Base-by-base conservation (phyloP, 2,888 invertebrate species). In the Acrobeloides nanus region DNA sequence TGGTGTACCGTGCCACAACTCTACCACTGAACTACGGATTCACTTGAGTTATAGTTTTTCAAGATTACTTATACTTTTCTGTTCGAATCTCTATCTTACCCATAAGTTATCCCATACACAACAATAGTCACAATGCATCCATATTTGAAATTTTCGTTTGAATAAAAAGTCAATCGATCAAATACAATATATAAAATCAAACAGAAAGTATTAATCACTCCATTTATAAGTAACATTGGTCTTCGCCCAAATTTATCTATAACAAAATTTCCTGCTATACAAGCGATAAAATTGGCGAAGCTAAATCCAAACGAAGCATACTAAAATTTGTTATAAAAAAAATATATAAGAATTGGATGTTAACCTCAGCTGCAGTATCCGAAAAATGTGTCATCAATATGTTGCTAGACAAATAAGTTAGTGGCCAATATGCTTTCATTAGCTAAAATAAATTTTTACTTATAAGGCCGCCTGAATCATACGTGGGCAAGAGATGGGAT, bases 91-190 rank as follows among this genome's bases (percentile, higher is more conserved):
- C n/a, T n/a, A n/a, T n/a, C 47, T 26, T 29, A 60, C 59, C 64
- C 64, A 43, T 64, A 64, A 10, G 62, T 64, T 21, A 58, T 45
- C 3, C 63, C 64, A 45, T 56, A 64, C 6, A 46, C 46, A n/a
- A 64, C 46, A 31, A 64, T 40, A 8, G 63, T 40, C 20, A 34
- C 57, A n/a, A 66, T 46, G 33, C 64, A 61, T 2, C 65, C 65
- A 42, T 62, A 66, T 12, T 51, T 24, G 17, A 59, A 60, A 20
- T 54, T 17, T n/a, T 21, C 8, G n/a, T 29, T 21, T 31, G 33
- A 34, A 20, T 34, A 20, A 5, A 24, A 23, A 15, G 61, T 38
- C 17, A 61, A 38, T 3, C 61, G 46, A 33, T 61, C 61, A 31
- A 62, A 61, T 15, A 59, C 8, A 21, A 64, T 42, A 46, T 64